Conservation (phyloP, 2,888 invertebrate species). For the Catocala sponsa region DNA sequence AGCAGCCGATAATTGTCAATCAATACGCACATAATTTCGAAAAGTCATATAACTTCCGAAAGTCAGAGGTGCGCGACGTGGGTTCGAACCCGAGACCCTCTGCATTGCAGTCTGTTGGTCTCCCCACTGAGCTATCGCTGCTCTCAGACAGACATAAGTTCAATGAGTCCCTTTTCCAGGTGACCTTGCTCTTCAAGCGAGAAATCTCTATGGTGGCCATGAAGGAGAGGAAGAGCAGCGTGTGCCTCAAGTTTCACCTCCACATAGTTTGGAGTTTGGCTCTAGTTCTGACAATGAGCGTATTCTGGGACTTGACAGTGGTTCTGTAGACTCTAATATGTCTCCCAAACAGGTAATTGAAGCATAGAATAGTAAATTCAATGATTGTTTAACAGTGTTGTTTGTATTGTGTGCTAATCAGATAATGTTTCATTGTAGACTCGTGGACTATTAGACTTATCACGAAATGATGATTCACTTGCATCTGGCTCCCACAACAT, state of each 20-base stretch:
- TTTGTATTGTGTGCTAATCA: too few relatives aligned
- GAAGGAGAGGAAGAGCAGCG: constrained; percentile 93
- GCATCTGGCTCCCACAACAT: constrained; percentile 77
- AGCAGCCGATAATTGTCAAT: too few relatives aligned
- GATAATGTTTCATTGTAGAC: constrained; percentile 50
- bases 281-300: constrained; percentile 93
- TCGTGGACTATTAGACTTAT: constrained; percentile 90
- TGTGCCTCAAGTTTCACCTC: constrained; percentile 93
- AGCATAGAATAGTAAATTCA: too few relatives aligned
- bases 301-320: constrained; percentile 94
- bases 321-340: constrained; percentile 92
- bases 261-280: constrained; percentile 92
- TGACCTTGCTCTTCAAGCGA: constrained; percentile 81
- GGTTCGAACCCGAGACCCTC: too few relatives aligned
- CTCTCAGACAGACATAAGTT: too few relatives aligned
- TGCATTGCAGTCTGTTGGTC: too few relatives aligned
- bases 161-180: constrained; percentile 57
- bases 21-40: too few relatives aligned
- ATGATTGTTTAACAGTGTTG: too few relatives aligned
- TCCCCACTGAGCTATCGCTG: too few relatives aligned
- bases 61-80: too few relatives aligned
- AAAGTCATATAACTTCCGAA: too few relatives aligned
- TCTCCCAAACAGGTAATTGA: constrained; percentile 92
- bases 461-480: constrained; percentile 86
- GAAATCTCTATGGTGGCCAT: constrained; percentile 79